Evolutionary conservation across 2,888 invertebrate species (phyloP).

Genomic region (Buathra laborator): DNA sequence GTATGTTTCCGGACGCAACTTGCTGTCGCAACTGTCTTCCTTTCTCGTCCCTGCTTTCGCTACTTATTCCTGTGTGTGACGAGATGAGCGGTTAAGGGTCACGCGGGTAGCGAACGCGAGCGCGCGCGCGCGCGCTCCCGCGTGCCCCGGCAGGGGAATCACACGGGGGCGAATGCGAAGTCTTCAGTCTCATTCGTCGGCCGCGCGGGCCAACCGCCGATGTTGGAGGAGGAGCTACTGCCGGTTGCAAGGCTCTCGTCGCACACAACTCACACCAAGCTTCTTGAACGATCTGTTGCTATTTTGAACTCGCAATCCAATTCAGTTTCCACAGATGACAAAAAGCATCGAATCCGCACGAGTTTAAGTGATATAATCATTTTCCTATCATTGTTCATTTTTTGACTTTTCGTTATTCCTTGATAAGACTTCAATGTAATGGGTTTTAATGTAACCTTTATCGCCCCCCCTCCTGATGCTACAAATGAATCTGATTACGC

Average conservation of each 20-base stretch:
- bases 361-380: neutral
- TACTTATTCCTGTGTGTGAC: constrained; percentile 59
- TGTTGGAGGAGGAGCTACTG: constrained; percentile 63
- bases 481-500: too few relatives aligned
- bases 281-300: constrained; percentile 50
- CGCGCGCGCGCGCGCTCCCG: constrained; percentile 65
- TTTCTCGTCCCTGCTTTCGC: constrained; percentile 51
- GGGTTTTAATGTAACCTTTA: too few relatives aligned
- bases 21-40: constrained; percentile 63
- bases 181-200: constrained; percentile 66
- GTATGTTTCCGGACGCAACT: constrained; percentile 58
- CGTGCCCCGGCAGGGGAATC: constrained; percentile 39
- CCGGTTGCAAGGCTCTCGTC: constrained; percentile 26
- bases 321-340: neutral
- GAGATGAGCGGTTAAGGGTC: constrained; percentile 55
- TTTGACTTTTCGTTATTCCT: too few relatives aligned
- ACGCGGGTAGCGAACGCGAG: constrained; percentile 1
- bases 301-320: constrained; percentile 25
- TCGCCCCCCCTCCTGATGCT: too few relatives aligned
- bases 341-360: neutral
- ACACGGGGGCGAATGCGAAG: constrained; percentile 49
- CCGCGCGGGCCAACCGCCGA: constrained; percentile 60
- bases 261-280: constrained; percentile 38
- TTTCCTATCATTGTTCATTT: too few relatives aligned
- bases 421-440: too few relatives aligned